phyloP scores from a whole-genome alignment of 2,113 vertebrate genomes.

The Polyodon spathula region DNA sequence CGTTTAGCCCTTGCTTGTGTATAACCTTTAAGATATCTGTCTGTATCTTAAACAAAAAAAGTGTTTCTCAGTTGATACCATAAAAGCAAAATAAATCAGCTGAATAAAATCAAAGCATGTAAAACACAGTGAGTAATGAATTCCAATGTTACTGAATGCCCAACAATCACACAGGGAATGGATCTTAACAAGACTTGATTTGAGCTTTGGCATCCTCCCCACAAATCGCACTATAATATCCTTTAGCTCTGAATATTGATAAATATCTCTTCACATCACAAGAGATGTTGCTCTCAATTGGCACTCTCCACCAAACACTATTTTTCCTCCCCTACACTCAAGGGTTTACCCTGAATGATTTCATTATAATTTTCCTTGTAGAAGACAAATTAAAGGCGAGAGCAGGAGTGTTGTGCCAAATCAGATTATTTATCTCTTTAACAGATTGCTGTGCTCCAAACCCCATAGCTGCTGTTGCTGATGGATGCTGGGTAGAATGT shows the following conservation, averaged over 20 bases:
- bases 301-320: conserved; percentile 58
- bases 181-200: conserved; percentile 57
- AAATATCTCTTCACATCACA: conserved; percentile 50
- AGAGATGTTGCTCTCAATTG: conserved; percentile 57
- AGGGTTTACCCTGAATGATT: conserved; percentile 87
- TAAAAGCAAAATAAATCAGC: conserved; percentile 59
- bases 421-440: conserved; percentile 93
- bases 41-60: too few relatives aligned
- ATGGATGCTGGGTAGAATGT: conserved; percentile 54
- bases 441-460: conserved; percentile 81
- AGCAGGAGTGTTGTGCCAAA: conserved; percentile 77
- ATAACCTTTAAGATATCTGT: too few relatives aligned
- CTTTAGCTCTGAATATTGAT: conserved; percentile 60
- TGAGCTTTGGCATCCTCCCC: conserved; percentile 47
- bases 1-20: too few relatives aligned
- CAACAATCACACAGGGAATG: conserved; percentile 37
- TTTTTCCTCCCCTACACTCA: conserved; percentile 63
- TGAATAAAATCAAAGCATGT: conserved; percentile 48
- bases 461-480: conserved; percentile 72
- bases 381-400: conserved; percentile 89
- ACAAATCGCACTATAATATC: conserved; percentile 51
- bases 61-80: conserved; percentile 29
- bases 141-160: conserved; percentile 52
- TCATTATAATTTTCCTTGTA: conserved; percentile 88
- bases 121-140: conserved; percentile 45